These are phyloP conservation scores for Crematogaster levior DNA, from an alignment of 2,888 invertebrate species.

Conservation along the genomic window DNA sequence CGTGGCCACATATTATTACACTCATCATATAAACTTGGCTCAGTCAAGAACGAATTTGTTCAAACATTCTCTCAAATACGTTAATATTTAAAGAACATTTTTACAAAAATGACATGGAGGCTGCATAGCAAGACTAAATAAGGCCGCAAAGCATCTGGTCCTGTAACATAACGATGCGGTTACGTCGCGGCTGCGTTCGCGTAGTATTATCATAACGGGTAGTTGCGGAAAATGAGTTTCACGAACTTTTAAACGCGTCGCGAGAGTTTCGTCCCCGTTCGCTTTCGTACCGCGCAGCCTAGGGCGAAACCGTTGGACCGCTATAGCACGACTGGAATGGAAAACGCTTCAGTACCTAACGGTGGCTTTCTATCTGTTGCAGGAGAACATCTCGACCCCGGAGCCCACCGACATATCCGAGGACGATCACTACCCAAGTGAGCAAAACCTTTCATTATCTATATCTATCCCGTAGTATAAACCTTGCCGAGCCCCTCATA, in stretches of 20 bases:
- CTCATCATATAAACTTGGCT: not conserved
- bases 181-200: slow-evolving; percentile 15
- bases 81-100: slow-evolving; percentile 4
- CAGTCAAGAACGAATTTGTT: slow-evolving; percentile 1
- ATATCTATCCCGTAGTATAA: slow-evolving; percentile 30
- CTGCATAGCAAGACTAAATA: not conserved
- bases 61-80: not conserved
- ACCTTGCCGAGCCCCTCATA: slow-evolving; percentile 58
- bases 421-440: slow-evolving; percentile 91
- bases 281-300: not conserved
- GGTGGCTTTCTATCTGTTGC: slow-evolving; percentile 85
- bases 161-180: slow-evolving; percentile 39
- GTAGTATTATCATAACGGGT: slow-evolving; percentile 46
- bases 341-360: slow-evolving; percentile 53
- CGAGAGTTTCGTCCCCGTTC: slow-evolving; percentile 22
- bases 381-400: slow-evolving; percentile 90
- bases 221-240: slow-evolving; percentile 48
- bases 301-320: slow-evolving; percentile 11
- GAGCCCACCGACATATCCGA: slow-evolving; percentile 90
- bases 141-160: slow-evolving; percentile 10
- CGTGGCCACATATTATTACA: not conserved
- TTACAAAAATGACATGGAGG: not conserved
- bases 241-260: slow-evolving; percentile 42
- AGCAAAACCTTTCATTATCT: slow-evolving; percentile 81
- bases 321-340: slow-evolving; percentile 9